Conservation (phyloP, 2,888 invertebrate species). For the Mythimna vitellina region DNA sequence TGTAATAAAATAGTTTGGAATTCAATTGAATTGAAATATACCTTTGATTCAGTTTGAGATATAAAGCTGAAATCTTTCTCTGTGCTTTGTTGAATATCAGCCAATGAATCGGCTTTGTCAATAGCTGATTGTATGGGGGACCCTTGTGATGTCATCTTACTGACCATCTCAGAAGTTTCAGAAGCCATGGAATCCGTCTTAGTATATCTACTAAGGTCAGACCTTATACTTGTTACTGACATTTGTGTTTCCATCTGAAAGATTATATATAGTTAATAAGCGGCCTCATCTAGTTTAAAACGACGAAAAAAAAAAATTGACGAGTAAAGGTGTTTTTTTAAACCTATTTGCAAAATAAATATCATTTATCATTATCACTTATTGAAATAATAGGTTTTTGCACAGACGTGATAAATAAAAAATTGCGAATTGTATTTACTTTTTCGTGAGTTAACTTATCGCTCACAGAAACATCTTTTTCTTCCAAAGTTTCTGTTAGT, state of each 20-base stretch:
- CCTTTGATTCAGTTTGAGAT: constrained; percentile 89
- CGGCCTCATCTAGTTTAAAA: too few relatives aligned
- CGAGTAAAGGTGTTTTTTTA: too few relatives aligned
- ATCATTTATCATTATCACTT: too few relatives aligned
- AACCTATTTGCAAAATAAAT: too few relatives aligned
- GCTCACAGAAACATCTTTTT: constrained; percentile 79
- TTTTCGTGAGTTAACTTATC: constrained; percentile 77
- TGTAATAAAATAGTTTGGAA: too few relatives aligned
- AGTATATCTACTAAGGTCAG: constrained; percentile 84
- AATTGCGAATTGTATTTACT: constrained; percentile 65
- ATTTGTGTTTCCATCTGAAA: constrained; percentile 82
- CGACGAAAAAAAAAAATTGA: too few relatives aligned
- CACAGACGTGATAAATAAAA: background rate
- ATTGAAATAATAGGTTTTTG: background rate
- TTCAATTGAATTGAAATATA: constrained; percentile 57
- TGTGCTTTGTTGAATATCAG: constrained; percentile 87
- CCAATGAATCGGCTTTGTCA: constrained; percentile 86
- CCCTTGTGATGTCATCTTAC: constrained; percentile 82
- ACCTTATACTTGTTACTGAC: constrained; percentile 82
- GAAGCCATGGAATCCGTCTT: constrained; percentile 87
- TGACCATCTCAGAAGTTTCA: constrained; percentile 79
- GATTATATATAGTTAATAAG: background rate
- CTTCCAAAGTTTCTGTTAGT: constrained; percentile 80
- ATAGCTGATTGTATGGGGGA: constrained; percentile 82
- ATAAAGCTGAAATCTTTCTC: constrained; percentile 87